Percentiles rank a stretch among this genome's conserved stretches.
Evolutionary conservation across 2,888 invertebrate genomes (phyloP).

Genomic region (Blomia tropicalis): DNA sequence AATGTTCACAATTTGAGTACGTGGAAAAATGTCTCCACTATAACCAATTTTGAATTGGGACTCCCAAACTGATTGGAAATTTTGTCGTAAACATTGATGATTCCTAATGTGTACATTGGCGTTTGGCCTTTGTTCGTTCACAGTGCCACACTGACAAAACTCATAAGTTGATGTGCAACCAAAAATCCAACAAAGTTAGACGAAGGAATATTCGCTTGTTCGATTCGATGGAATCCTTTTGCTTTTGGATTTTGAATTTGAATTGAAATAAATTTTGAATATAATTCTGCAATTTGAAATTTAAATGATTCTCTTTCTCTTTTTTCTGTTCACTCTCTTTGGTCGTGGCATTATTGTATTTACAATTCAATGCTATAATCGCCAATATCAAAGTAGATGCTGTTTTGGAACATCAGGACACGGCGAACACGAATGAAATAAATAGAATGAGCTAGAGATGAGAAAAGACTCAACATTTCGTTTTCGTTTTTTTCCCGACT

Average conservation of each 20-base stretch:
- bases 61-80: no score
- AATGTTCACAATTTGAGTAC: no score
- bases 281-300: conserved; percentile 4
- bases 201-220: conserved; percentile 1
- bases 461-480: no score
- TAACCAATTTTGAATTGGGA: no score
- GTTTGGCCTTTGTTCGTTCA: no score
- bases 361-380: conserved; percentile 13
- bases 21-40: no score
- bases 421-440: neutral
- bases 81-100: no score
- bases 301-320: neutral
- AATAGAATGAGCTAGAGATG: neutral
- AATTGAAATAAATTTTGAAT: conserved; percentile 13
- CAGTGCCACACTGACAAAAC: no score
- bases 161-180: no score
- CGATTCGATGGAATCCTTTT: conserved; percentile 4
- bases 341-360: conserved; percentile 4
- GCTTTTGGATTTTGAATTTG: conserved; percentile 11
- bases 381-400: neutral
- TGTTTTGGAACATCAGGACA: no score
- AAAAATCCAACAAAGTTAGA: no score
- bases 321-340: neutral
- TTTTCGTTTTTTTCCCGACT: neutral
- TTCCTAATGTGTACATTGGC: no score